A percentile compares a stretch with the other conserved stretches of the same genome.
Evolutionary conservation across 2,113 vertebrate species (phyloP).

Genomic region (Lepus americanus): DNA sequence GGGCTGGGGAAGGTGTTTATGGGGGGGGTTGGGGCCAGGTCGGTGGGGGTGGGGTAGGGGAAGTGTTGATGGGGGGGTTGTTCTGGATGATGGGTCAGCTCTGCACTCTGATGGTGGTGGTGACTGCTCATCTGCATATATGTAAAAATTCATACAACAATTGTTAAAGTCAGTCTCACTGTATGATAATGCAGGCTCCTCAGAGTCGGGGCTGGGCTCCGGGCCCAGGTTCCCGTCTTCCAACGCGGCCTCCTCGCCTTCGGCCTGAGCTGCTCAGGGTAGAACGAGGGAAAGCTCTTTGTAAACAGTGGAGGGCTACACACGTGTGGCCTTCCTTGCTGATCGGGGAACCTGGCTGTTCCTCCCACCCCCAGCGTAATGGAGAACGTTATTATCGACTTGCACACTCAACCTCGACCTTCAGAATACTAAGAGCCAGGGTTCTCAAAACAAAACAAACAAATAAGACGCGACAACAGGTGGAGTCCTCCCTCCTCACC

Average conservation of each 20-base stretch:
- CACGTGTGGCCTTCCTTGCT: constrained; percentile 16
- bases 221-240: background rate
- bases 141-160: background rate
- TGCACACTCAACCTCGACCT: background rate
- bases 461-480: background rate
- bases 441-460: constrained; percentile 11
- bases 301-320: background rate
- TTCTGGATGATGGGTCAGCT: background rate
- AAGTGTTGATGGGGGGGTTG: too few species aligned
- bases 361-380: background rate
- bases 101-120: background rate
- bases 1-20: too few species aligned
- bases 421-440: constrained; percentile 23
- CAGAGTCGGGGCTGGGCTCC: background rate
- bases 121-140: background rate
- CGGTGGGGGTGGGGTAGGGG: too few species aligned
- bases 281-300: background rate
- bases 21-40: too few species aligned
- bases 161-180: background rate
- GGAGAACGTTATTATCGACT: constrained; percentile 34
- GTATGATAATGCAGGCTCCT: background rate
- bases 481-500: background rate
- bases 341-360: background rate
- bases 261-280: fast-evolving
- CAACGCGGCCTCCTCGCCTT: background rate